Evolutionary conservation across 2,113 vertebrate species (phyloP).

Genomic region (Pelusios castaneus): DNA sequence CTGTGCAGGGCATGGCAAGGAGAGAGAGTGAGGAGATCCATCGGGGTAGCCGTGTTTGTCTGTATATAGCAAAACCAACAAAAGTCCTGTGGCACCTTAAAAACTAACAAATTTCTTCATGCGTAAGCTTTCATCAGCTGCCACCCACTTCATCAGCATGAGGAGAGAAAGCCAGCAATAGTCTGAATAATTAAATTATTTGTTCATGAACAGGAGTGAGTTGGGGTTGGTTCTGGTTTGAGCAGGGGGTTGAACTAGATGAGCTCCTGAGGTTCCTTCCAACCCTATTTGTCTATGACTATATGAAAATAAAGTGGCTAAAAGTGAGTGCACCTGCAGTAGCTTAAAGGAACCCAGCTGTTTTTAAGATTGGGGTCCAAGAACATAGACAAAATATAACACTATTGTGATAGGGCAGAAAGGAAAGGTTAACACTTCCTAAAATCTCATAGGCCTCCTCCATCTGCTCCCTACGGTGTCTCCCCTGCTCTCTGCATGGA

Average conservation of each 20-base stretch:
- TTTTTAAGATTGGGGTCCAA: not conserved
- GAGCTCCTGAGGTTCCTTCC: too few relatives aligned
- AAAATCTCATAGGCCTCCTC: not conserved
- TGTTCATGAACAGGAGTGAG: not conserved
- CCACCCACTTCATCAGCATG: too few relatives aligned
- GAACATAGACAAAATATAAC: not conserved
- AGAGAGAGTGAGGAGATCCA: not conserved
- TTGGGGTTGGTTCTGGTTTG: not conserved
- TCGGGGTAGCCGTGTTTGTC: too few relatives aligned
- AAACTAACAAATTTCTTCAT: too few relatives aligned
- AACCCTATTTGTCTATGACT: too few relatives aligned
- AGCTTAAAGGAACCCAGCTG: not conserved
- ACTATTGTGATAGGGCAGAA: not conserved
- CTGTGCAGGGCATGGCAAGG: not conserved
- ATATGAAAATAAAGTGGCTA: not conserved
- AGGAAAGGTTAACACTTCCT: not conserved
- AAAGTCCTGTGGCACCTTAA: too few relatives aligned
- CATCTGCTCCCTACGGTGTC: not conserved
- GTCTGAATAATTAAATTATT: slow-evolving; percentile 35
- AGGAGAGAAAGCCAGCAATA: not conserved
- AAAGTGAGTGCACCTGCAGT: not conserved
- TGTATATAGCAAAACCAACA: too few relatives aligned
- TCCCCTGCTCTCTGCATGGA: not conserved
- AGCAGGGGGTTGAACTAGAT: too few relatives aligned
- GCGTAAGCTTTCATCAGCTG: too few relatives aligned